Percentiles rank a stretch among this genome's conserved stretches.
phyloP scores from a whole-genome alignment of 2,888 invertebrate genomes.

The Melinaea menophilus region DNA sequence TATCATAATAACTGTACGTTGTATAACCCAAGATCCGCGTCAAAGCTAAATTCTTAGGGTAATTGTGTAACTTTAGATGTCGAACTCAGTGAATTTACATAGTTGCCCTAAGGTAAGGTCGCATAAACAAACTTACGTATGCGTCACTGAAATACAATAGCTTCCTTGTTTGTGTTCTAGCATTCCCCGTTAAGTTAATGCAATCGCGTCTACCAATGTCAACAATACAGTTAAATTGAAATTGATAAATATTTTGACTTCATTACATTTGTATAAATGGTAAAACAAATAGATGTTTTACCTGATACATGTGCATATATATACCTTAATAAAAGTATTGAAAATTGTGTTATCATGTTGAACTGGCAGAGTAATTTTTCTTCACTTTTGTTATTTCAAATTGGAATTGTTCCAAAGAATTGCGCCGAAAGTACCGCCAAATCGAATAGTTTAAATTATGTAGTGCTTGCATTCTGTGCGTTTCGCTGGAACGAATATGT shows the following conservation, averaged over 20 bases:
- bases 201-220: slow-evolving; percentile 31
- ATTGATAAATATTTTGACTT: no score
- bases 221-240: not conserved
- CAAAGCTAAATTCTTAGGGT: not conserved
- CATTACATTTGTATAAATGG: not conserved
- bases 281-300: not conserved
- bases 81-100: slow-evolving; percentile 20
- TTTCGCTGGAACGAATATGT: slow-evolving; percentile 5
- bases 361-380: slow-evolving; percentile 5
- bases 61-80: slow-evolving; percentile 9
- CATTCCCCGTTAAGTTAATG: slow-evolving; percentile 38
- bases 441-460: slow-evolving; percentile 8
- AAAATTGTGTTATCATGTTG: slow-evolving; percentile 5
- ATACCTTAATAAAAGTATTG: not conserved
- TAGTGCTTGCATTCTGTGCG: slow-evolving; percentile 4
- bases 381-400: slow-evolving; percentile 7
- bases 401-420: slow-evolving; percentile 7
- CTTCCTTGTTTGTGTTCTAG: slow-evolving; percentile 35
- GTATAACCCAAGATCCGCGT: no score
- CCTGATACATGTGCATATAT: not conserved
- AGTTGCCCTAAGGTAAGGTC: slow-evolving; percentile 25
- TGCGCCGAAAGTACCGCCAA: slow-evolving; percentile 8
- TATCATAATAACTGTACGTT: no score
- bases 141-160: slow-evolving; percentile 35
- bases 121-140: slow-evolving; percentile 37